These are phyloP conservation scores for Hyperoplus immaculatus DNA, from an alignment of 2,797 vertebrate species.

Conservation along the genomic window DNA sequence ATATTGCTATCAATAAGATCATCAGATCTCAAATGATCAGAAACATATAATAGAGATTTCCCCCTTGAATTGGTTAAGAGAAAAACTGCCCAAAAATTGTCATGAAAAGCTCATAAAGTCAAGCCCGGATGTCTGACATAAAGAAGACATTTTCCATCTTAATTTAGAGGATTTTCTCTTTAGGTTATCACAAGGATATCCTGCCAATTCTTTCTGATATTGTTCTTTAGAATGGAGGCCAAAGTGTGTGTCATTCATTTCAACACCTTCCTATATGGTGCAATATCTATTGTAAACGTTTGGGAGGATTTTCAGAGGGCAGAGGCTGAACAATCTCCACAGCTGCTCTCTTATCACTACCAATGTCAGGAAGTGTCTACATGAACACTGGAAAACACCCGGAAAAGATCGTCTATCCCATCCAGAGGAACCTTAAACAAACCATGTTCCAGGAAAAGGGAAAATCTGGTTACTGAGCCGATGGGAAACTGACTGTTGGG, in stretches of 20 bases:
- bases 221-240: constrained; percentile 36
- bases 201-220: constrained; percentile 29
- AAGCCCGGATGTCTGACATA: not conserved
- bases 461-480: constrained; percentile 63
- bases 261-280: constrained; percentile 28
- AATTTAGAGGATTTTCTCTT: not conserved
- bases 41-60: not conserved
- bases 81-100: not conserved
- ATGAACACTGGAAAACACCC: constrained; percentile 56
- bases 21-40: no score
- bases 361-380: constrained; percentile 62
- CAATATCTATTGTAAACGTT: constrained; percentile 56
- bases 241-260: constrained; percentile 45
- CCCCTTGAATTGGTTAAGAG: not conserved
- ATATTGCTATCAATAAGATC: no score
- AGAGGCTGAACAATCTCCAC: constrained; percentile 43
- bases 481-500: constrained; percentile 58
- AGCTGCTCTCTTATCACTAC: constrained; percentile 68
- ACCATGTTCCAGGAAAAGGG: constrained; percentile 67
- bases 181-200: constrained; percentile 9
- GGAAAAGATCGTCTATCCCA: constrained; percentile 73
- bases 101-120: not conserved
- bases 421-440: constrained; percentile 48
- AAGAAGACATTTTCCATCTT: not conserved
- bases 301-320: constrained; percentile 23